These are phyloP conservation scores for Nothocercus nigrocapillus DNA, from an alignment of 2,113 vertebrate genomes.

Conservation along the genomic window DNA sequence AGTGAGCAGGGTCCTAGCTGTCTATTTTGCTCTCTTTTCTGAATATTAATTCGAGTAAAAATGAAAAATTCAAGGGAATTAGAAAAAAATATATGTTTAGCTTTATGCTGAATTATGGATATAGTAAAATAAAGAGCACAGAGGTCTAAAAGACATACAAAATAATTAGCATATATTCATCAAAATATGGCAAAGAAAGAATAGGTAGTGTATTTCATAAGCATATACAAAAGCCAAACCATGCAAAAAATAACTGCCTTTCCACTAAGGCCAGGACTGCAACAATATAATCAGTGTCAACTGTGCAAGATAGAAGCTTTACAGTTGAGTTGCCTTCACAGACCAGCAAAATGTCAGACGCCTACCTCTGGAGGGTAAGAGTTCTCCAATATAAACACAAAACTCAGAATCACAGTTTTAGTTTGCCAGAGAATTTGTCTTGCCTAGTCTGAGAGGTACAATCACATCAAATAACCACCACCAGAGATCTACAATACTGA, in stretches of 20 bases:
- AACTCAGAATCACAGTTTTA: neutral
- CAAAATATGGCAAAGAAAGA: neutral
- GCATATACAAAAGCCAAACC: neutral
- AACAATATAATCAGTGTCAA: neutral
- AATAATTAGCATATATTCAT: neutral
- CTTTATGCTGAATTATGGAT: neutral
- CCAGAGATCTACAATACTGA: neutral
- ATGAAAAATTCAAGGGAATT: neutral
- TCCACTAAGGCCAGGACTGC: neutral
- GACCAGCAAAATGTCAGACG: neutral
- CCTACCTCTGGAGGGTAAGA: neutral
- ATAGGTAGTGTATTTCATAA: neutral
- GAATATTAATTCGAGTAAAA: neutral
- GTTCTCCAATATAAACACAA: neutral
- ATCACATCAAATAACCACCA: neutral
- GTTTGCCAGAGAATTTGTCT: neutral
- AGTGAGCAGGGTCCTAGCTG: neutral
- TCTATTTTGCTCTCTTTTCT: neutral
- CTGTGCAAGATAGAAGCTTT: neutral
- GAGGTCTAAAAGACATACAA: neutral
- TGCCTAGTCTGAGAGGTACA: neutral
- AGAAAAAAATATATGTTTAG: neutral
- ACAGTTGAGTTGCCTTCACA: neutral
- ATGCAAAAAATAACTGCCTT: neutral
- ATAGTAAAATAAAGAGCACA: neutral